Base-by-base conservation (phyloP, 2,797 vertebrate species). In the Yasuhikotakia modesta region DNA sequence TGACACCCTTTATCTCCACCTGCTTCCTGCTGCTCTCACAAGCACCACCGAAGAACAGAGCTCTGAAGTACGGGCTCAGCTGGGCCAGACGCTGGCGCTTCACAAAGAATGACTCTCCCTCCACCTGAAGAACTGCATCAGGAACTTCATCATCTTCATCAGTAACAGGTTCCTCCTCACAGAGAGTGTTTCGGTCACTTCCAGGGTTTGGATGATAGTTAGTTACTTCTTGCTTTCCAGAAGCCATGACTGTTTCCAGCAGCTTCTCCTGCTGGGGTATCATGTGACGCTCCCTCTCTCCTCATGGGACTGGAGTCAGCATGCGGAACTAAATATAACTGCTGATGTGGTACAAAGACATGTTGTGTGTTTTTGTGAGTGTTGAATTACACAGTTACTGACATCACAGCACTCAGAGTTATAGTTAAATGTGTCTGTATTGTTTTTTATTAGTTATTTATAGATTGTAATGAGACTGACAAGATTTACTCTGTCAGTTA, bases 21-120 rank as follows among this genome's bases (percentile, higher is more conserved):
- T 82, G 90, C 30, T 70, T 89, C 60, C 90, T 88, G 4, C 64
- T 86, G 84, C 93, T 93, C 84, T 97, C 96, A 57, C 87, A 83
- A 0, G 93, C 90, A 7, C 91, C 90, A 8, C 96, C 96, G 65
- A 94, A 96, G 85, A 97, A 97, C 87, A 97, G 90, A 75, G 94
- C 95, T 84, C 91, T 87, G 60, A 97, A 97, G 75, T 97, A 97
- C 0, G 89, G 91, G 79, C 96, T 97, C 81, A 93, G 88, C 0
- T 80, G n/a, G 0, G 95, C 92, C 50, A 97, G 88, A 0, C 8
- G 78, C 45, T 87, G 85, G 5, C 95, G 93, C 85, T 91, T 94
- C 76, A 97, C 94, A 58, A 90, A 91, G 63, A 97, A 97, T 11
- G 76, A 84, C 72, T 92, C 94, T 32, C 84, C 88, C 45, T 93